Base-by-base conservation (phyloP, 2,888 invertebrate genomes). In the Pandemis corylana region DNA sequence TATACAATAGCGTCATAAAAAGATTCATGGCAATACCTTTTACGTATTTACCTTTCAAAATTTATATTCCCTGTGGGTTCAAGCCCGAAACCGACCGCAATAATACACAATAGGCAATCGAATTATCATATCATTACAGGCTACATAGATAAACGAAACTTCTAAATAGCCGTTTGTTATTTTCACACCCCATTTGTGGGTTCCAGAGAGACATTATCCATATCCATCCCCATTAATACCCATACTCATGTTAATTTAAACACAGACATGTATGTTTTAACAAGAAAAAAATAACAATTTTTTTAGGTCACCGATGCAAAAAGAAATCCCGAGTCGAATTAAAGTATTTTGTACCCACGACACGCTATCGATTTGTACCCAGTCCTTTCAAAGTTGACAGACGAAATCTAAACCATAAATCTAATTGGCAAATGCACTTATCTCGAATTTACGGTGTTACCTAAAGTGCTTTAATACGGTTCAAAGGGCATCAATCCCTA, bases 81-180 rank as follows among this genome's bases (percentile, higher is more conserved):
- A 85, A 82, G 84, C 85, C 83, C 88, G 88, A 85, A 85, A 85
- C 86, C 89, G 87, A 86, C 89, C 91, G 87, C 87, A 86, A 89
- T 90, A 88, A 89, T 88, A 89, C 88, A 92, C 91, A 92, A 93
- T 90, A 88, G 91, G 86, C 90, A 88, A 90, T 90, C 88, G 90
- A 89, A 93, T 93, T 93, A 92, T 91, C 92, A 92, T 92, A 93
- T 89, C 87, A 88, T 91, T 89, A 89, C 83, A 79, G 84, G 80
- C 70, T 74, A 74, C 59, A 65, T 66, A 70, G 67, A 67, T 80
- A 78, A 81, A 78, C 83, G 82, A 82, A 87, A 86, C 83, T 83
- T 83, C 78, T 80, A 77, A 81, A 63, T 67, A 67, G 70, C 53
- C 56, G 46, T 65, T 70, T 70, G 70, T 63, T 70, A 63, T 63